phyloP scores from a whole-genome alignment of 2,113 vertebrate species.

The Struthidea cinerea region DNA sequence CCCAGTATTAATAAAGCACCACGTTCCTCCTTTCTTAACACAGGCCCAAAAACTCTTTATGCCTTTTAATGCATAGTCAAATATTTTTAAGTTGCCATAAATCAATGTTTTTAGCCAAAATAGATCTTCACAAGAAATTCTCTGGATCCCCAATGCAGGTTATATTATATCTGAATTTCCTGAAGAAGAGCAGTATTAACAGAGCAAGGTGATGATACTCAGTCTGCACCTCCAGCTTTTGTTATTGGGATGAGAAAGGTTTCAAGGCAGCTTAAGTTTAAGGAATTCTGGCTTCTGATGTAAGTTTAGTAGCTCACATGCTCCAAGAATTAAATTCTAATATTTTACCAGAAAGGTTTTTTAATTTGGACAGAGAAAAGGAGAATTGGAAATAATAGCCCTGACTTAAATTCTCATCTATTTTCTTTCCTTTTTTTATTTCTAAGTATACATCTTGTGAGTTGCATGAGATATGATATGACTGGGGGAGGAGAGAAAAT shows the following conservation, averaged over 20 bases:
- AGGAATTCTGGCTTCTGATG: background rate
- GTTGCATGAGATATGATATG: background rate
- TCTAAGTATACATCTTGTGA: background rate
- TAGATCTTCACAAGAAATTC: background rate
- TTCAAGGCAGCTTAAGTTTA: background rate
- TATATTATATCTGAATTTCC: conserved; percentile 40
- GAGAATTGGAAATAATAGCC: background rate
- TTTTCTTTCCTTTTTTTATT: background rate
- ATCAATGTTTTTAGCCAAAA: conserved; percentile 32
- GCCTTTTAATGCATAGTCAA: background rate
- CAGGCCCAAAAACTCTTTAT: background rate
- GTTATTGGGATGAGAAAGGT: background rate
- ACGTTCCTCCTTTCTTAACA: background rate
- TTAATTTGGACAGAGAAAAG: background rate
- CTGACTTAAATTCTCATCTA: background rate
- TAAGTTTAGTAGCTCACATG: background rate
- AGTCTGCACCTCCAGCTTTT: background rate
- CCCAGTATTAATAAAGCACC: background rate
- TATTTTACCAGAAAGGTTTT: background rate
- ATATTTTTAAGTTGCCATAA: background rate
- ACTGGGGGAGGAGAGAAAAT: background rate
- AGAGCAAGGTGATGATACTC: background rate
- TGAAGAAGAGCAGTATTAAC: background rate
- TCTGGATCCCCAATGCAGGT: conserved; percentile 14
- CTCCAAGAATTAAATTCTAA: background rate